phyloP scores from a whole-genome alignment of 1,140 invertebrate species.

The Parapsyche elsis region DNA sequence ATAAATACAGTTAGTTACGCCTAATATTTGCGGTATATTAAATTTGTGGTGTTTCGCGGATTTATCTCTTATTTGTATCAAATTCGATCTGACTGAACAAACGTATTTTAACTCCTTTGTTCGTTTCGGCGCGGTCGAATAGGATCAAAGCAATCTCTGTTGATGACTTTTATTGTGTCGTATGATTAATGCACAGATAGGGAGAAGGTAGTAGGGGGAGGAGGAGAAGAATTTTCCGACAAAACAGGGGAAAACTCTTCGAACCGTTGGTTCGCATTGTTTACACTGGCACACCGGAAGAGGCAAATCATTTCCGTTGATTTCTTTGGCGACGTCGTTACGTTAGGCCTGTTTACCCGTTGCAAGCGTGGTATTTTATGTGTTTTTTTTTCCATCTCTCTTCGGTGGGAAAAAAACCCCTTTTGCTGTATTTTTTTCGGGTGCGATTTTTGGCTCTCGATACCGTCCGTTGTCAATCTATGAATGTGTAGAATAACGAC shows the following conservation, averaged over 20 bases:
- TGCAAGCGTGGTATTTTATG: neutral
- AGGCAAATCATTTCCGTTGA: conserved; percentile 7
- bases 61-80: too few relatives aligned
- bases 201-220: neutral
- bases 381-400: neutral
- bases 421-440: neutral
- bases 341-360: neutral
- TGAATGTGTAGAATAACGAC: neutral
- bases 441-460: neutral
- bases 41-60: too few relatives aligned
- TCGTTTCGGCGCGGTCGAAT: too few relatives aligned
- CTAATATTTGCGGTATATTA: too few relatives aligned
- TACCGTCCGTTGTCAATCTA: neutral
- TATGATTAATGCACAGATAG: neutral
- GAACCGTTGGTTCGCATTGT: neutral
- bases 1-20: too few relatives aligned
- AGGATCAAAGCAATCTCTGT: neutral
- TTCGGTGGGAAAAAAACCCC: neutral
- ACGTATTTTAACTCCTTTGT: too few relatives aligned
- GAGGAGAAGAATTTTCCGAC: neutral
- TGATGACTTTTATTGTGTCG: neutral
- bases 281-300: neutral
- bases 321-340: neutral
- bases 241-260: neutral
- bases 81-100: too few relatives aligned